Evolutionary conservation across 2,797 vertebrate species (phyloP).

Genomic region (Characodon lateralis): DNA sequence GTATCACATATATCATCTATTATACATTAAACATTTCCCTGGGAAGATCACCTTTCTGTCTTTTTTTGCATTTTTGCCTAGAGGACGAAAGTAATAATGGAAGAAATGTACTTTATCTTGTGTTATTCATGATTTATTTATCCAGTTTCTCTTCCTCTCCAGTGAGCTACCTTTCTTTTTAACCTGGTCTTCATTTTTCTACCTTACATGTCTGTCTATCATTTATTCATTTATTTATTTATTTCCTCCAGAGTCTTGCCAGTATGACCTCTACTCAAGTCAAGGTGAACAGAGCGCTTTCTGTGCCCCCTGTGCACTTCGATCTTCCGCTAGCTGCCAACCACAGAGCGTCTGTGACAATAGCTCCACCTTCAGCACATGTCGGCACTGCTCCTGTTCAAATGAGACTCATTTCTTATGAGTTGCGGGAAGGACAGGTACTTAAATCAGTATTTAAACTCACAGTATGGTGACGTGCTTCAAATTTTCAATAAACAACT

Average conservation of each 20-base stretch:
- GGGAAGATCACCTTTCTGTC: slow-evolving; percentile 42
- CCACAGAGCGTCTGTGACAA: slow-evolving; percentile 80
- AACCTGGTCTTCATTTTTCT: slow-evolving; percentile 41
- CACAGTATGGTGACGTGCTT: slow-evolving; percentile 4
- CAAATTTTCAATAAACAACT: slow-evolving; percentile 13
- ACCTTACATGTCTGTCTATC: slow-evolving; percentile 1
- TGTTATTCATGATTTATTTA: slow-evolving; percentile 68
- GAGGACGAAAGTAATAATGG: slow-evolving; percentile 59
- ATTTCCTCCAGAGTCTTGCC: slow-evolving; percentile 82
- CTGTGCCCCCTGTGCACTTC: slow-evolving; percentile 84
- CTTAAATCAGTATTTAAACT: slow-evolving; percentile 23
- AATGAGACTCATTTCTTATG: slow-evolving; percentile 90
- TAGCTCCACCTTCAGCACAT: slow-evolving; percentile 87
- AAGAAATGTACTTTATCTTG: slow-evolving; percentile 67
- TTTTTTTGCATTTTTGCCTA: slow-evolving; percentile 56
- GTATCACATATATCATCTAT: slow-evolving; percentile 22
- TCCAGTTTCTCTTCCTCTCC: slow-evolving; percentile 54
- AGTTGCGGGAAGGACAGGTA: slow-evolving; percentile 93
- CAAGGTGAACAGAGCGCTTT: slow-evolving; percentile 87
- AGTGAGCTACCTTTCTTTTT: slow-evolving; percentile 48
- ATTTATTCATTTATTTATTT: background rate
- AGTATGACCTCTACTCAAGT: slow-evolving; percentile 88
- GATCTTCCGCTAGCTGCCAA: slow-evolving; percentile 85
- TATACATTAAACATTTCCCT: slow-evolving; percentile 46
- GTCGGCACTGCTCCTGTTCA: slow-evolving; percentile 83